Conservation (phyloP, 2,113 vertebrate species). For the Taxidea taxus region DNA sequence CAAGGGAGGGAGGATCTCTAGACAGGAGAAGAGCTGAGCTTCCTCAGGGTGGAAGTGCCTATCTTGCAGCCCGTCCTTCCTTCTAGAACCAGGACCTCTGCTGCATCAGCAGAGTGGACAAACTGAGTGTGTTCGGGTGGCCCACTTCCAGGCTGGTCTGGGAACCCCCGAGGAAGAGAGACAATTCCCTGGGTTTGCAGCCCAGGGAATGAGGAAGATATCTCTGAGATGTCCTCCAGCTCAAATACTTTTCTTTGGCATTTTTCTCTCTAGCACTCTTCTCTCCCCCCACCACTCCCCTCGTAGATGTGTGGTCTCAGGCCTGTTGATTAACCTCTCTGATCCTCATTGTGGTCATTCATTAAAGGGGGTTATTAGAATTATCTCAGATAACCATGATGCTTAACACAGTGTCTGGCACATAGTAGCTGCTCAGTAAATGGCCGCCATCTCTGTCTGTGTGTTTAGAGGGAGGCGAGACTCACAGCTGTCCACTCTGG, state of each 20-base stretch:
- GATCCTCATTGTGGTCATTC: neutral
- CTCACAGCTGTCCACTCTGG: too few species aligned
- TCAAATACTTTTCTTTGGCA: neutral
- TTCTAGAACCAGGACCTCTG: neutral
- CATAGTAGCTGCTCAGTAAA: neutral
- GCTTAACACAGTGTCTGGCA: neutral
- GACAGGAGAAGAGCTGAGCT: neutral
- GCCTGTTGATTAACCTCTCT: neutral
- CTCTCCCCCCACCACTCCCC: neutral
- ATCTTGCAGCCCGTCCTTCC: neutral
- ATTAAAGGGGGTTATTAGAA: neutral
- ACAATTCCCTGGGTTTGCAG: neutral
- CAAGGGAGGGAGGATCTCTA: neutral
- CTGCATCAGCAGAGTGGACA: neutral
- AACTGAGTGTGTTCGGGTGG: rapidly evolving
- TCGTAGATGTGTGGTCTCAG: neutral
- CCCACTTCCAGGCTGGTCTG: neutral
- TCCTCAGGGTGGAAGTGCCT: rapidly evolving
- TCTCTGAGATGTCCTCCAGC: neutral
- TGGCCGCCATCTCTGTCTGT: neutral
- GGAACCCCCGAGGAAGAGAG: neutral
- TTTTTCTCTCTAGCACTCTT: neutral
- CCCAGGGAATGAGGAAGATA: neutral
- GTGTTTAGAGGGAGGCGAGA: neutral
- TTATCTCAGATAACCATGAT: neutral